These are phyloP conservation scores for Rhingia rostrata DNA, from an alignment of 2,888 invertebrate genomes.

Conservation along the genomic window DNA sequence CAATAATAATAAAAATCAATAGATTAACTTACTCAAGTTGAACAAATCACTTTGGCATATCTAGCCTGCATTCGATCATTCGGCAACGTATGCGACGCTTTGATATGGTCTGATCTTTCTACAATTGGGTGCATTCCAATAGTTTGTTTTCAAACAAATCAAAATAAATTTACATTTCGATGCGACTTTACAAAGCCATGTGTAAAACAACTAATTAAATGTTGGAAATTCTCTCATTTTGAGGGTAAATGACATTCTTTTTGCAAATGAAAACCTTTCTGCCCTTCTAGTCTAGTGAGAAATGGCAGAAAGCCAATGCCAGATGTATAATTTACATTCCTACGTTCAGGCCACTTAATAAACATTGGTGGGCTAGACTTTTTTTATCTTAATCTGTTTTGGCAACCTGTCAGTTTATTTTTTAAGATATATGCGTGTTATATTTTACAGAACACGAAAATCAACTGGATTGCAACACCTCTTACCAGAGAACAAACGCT, in stretches of 20 bases:
- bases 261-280: conserved; percentile 31
- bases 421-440: too few relatives aligned
- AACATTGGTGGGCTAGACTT: conserved; percentile 4
- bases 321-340: conserved; percentile 47
- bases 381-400: not conserved
- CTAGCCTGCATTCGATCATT: conserved; percentile 27
- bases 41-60: not conserved
- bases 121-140: conserved; percentile 41
- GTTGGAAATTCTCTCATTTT: not conserved
- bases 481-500: too few relatives aligned
- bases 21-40: not conserved
- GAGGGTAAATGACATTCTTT: conserved; percentile 54
- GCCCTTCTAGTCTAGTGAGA: conserved; percentile 46
- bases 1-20: not conserved
- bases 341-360: conserved; percentile 27
- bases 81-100: not conserved
- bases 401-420: too few relatives aligned
- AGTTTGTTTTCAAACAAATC: conserved; percentile 63
- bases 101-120: conserved; percentile 31
- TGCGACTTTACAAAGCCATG: not conserved
- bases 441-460: too few relatives aligned
- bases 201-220: not conserved
- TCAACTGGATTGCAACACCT: too few relatives aligned
- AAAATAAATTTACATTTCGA: not conserved
- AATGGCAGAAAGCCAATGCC: conserved; percentile 60